A percentile compares a stretch with the other conserved stretches of the same genome.
Evolutionary conservation across 23 tunicate genomes (phyloP).

Genomic region (Ciona savignyi): DNA sequence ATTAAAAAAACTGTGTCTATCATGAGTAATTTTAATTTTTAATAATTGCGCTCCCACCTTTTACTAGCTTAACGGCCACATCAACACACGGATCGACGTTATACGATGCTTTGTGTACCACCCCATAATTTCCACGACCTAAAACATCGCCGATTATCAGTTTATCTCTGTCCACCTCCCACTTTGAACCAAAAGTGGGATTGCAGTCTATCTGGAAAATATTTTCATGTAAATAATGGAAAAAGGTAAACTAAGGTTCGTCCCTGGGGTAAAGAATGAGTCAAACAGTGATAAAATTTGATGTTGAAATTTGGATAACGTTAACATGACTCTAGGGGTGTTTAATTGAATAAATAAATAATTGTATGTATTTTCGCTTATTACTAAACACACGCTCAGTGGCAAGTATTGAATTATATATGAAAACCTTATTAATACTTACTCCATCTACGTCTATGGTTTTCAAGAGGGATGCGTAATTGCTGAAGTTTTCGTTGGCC

Average conservation of each 20-base stretch:
- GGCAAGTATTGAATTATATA: no score
- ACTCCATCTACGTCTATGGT: neutral
- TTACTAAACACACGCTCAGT: no score
- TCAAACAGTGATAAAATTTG: no score
- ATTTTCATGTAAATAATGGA: no score
- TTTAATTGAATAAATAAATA: no score
- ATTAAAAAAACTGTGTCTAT: neutral
- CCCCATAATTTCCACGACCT: slow-evolving; percentile 65
- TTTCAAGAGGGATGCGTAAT: neutral
- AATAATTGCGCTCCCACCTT: neutral
- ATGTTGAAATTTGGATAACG: no score
- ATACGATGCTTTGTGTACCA: slow-evolving; percentile 30
- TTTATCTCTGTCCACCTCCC: slow-evolving; percentile 37
- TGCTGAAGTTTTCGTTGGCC: slow-evolving; percentile 20
- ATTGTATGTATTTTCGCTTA: no score
- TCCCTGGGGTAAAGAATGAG: no score
- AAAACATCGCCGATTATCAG: slow-evolving; percentile 24
- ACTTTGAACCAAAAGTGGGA: slow-evolving; percentile 52
- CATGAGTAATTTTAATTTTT: no score
- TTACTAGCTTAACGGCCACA: neutral
- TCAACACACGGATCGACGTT: neutral
- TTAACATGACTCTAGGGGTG: no score
- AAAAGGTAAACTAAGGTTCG: no score
- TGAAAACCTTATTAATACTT: no score
- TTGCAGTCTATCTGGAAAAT: slow-evolving; percentile 17